Percentiles rank a stretch among this genome's conserved stretches.
Evolutionary conservation across 2,797 vertebrate species (phyloP).

Genomic region (Eleutherodactylus coqui): DNA sequence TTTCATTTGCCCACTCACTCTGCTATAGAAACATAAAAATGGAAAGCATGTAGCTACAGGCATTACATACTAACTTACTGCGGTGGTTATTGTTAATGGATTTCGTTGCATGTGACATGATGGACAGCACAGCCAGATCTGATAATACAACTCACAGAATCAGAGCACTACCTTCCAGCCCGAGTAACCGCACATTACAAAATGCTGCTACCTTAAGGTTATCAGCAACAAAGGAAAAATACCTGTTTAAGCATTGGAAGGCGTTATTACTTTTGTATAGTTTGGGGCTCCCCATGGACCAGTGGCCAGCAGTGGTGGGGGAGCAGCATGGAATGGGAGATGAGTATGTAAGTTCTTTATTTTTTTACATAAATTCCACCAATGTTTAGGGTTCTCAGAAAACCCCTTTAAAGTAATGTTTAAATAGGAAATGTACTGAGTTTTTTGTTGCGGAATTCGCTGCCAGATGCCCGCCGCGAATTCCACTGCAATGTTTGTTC

Average conservation of each 20-base stretch:
- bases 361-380: no score
- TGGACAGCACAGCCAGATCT: constrained; percentile 35
- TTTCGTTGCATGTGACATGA: constrained; percentile 24
- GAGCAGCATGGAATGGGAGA: no score
- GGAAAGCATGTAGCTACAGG: constrained; percentile 48
- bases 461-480: no score
- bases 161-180: neutral
- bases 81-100: constrained; percentile 30
- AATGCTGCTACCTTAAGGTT: neutral
- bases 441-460: no score
- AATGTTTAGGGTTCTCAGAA: no score
- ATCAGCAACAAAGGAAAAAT: neutral
- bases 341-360: no score
- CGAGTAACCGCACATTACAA: neutral
- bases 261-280: no score
- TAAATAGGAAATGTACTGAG: no score
- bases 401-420: no score
- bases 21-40: constrained; percentile 39
- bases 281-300: no score
- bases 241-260: constrained; percentile 5
- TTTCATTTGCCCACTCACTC: constrained; percentile 59
- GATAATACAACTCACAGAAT: constrained; percentile 15
- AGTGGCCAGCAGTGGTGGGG: no score
- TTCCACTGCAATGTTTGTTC: no score
- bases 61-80: constrained; percentile 42